Evolutionary conservation across 2,113 vertebrate species (phyloP).

Genomic region (Callaeas wilsoni): DNA sequence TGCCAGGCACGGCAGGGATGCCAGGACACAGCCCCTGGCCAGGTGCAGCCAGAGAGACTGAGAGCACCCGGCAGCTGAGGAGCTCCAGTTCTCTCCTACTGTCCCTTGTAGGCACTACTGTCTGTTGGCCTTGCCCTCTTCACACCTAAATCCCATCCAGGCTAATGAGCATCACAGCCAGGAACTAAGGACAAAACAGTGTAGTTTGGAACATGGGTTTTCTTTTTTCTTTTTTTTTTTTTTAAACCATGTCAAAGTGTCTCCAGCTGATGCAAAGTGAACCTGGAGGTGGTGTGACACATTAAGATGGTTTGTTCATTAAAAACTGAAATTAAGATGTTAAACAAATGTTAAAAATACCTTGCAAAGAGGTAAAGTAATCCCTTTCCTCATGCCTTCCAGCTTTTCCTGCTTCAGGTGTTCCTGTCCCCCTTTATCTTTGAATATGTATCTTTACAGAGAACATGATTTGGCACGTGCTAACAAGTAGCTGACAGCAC

Average conservation of each 20-base stretch:
- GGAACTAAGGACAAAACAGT: background rate
- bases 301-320: too few relatives aligned
- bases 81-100: background rate
- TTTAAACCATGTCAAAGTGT: background rate
- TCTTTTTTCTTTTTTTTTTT: background rate
- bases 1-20: background rate
- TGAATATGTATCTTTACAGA: background rate
- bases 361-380: background rate
- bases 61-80: background rate
- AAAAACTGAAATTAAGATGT: too few relatives aligned
- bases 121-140: background rate
- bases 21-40: background rate
- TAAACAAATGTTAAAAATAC: background rate
- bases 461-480: rapidly evolving
- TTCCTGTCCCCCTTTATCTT: background rate
- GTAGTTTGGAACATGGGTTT: background rate
- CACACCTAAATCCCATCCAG: background rate
- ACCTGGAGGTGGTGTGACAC: background rate
- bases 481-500: background rate
- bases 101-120: background rate
- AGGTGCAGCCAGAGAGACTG: background rate
- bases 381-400: background rate
- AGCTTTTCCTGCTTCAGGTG: background rate
- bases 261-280: background rate
- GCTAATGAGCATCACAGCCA: background rate